Conservation (phyloP, 2,113 vertebrate genomes). For the Sus scrofa region DNA sequence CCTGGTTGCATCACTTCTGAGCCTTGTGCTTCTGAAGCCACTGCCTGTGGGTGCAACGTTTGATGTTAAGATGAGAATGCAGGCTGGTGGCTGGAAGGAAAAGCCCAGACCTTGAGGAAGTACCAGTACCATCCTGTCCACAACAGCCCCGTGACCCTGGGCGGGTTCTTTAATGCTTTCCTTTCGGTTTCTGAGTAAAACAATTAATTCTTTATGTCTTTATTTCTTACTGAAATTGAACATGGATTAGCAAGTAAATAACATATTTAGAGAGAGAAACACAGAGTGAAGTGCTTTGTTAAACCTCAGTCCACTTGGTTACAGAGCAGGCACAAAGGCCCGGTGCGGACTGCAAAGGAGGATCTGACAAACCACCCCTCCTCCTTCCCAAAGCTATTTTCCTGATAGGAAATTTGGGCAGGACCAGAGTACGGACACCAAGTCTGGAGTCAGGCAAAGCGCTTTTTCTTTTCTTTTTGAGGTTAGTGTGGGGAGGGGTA, state of each 20-base stretch:
- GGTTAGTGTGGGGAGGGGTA: neutral
- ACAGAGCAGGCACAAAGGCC: neutral
- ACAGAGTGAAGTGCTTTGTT: neutral
- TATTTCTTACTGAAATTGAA: neutral
- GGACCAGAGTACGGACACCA: neutral
- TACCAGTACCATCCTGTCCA: neutral
- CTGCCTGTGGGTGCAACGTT: too few species aligned
- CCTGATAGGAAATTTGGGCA: neutral
- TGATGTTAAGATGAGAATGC: neutral
- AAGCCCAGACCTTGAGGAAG: neutral
- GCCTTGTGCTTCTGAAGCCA: neutral
- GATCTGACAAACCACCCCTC: neutral
- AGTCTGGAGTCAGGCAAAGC: neutral
- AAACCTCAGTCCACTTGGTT: neutral
- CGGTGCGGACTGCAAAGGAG: neutral
- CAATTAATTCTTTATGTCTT: neutral
- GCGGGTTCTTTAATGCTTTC: neutral
- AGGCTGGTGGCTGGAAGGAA: too few species aligned
- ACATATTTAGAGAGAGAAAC: neutral
- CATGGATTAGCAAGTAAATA: neutral
- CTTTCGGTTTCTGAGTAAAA: neutral
- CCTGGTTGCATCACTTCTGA: neutral
- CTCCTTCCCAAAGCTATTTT: neutral
- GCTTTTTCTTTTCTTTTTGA: neutral
- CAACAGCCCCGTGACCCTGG: neutral